Evolutionary conservation across 2,113 vertebrate species (phyloP).

Genomic region (Neopipo cinnamomea): DNA sequence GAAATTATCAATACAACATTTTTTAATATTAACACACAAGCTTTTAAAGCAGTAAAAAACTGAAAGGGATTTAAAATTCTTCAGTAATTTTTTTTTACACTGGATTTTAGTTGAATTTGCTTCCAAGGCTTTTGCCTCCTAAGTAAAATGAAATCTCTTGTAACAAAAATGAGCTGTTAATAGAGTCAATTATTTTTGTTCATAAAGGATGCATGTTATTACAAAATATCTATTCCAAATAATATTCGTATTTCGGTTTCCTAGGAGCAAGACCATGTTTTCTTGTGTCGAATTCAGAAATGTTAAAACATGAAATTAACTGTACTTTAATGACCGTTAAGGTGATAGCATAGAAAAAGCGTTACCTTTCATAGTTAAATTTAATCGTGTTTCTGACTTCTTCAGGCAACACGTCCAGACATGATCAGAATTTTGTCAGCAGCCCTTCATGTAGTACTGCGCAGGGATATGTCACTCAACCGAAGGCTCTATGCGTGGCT

Average conservation of each 20-base stretch:
- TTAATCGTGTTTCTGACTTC: neutral
- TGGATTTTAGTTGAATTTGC: neutral
- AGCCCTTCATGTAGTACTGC: conserved; percentile 95
- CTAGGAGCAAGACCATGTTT: neutral
- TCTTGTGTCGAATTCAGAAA: neutral
- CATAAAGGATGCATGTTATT: neutral
- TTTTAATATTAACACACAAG: neutral
- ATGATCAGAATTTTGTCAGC: conserved; percentile 97
- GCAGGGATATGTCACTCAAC: conserved; percentile 98
- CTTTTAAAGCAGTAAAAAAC: neutral
- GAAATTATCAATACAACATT: neutral
- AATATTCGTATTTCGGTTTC: neutral
- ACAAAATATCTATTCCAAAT: neutral
- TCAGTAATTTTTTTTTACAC: neutral
- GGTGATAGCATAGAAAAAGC: neutral
- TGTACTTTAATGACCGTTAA: neutral
- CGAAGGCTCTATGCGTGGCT: conserved; percentile 98
- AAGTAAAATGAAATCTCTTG: neutral
- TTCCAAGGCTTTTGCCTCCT: neutral
- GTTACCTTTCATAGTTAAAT: neutral
- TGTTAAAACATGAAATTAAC: neutral
- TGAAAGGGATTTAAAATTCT: neutral
- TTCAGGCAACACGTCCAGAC: conserved; percentile 92
- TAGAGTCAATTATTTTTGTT: neutral
- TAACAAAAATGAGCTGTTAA: neutral